Conservation (phyloP, 2,888 invertebrate genomes). For the Schizaphis graminum region DNA sequence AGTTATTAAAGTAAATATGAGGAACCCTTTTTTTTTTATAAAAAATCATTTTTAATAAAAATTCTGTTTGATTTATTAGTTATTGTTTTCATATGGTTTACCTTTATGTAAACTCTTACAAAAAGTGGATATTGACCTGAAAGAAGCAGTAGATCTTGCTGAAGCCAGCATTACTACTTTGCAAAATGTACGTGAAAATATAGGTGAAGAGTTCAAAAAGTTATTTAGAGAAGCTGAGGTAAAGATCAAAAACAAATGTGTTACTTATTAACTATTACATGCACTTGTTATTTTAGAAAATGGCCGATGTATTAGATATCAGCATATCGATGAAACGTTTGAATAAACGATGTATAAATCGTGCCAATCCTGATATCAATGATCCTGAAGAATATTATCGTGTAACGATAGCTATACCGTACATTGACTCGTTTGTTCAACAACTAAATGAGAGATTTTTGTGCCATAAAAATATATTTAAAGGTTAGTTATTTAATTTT, state of each 20-base stretch:
- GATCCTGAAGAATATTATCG: too few species aligned
- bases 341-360: slow-evolving; percentile 6
- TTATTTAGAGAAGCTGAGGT: slow-evolving; percentile 32
- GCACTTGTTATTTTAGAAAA: slow-evolving; percentile 32
- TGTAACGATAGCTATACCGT: slow-evolving; percentile 15
- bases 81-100: background rate
- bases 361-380: slow-evolving; percentile 1
- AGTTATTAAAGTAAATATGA: slow-evolving; percentile 4
- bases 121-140: background rate
- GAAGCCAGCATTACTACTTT: background rate
- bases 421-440: slow-evolving; percentile 15
- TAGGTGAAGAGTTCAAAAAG: background rate
- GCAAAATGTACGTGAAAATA: background rate
- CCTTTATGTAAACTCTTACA: background rate
- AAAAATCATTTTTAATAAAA: background rate
- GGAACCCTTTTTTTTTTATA: background rate
- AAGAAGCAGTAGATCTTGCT: background rate
- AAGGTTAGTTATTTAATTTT: slow-evolving; percentile 36
- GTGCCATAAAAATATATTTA: slow-evolving; percentile 16
- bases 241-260: slow-evolving; percentile 27
- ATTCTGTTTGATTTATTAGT: background rate
- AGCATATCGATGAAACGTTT: slow-evolving; percentile 22
- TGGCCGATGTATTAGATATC: slow-evolving; percentile 25
- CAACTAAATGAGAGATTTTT: slow-evolving; percentile 17
- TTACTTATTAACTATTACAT: slow-evolving; percentile 26